Evolutionary conservation across 2,888 invertebrate species (phyloP).

Genomic region (Saturnia pavonia): DNA sequence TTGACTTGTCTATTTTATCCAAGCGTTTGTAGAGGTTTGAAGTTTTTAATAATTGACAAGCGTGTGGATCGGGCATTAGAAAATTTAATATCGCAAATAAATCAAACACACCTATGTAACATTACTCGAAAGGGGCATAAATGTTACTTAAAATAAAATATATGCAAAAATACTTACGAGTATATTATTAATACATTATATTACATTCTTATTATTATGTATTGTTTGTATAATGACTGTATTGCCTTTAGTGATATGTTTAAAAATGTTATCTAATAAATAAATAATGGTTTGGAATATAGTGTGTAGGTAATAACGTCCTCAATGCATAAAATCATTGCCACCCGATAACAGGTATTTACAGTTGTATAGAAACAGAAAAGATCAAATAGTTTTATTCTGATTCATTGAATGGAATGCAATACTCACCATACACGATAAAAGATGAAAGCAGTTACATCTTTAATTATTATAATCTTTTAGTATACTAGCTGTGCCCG

Average conservation of each 20-base stretch:
- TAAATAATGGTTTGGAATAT: not conserved
- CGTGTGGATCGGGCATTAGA: too few species aligned
- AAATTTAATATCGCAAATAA: not conserved
- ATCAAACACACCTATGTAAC: not conserved
- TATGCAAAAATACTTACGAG: not conserved
- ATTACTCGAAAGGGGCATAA: not conserved
- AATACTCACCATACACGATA: not conserved
- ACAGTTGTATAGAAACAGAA: not conserved
- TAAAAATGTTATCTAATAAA: not conserved
- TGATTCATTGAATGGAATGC: not conserved
- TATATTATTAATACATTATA: too few species aligned
- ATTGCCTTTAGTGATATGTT: too few species aligned
- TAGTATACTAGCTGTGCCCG: not conserved
- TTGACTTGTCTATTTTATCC: too few species aligned
- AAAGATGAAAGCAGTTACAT: not conserved
- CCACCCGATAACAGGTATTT: not conserved
- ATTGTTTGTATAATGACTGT: too few species aligned
- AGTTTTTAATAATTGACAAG: too few species aligned
- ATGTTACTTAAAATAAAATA: not conserved
- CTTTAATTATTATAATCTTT: not conserved
- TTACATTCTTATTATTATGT: too few species aligned
- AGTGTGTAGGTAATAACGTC: not conserved
- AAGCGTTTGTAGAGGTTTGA: too few species aligned
- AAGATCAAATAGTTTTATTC: not conserved
- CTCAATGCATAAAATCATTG: not conserved